These are phyloP conservation scores for Corvus cornix DNA, from an alignment of 2,113 vertebrate species.

Conservation along the genomic window DNA sequence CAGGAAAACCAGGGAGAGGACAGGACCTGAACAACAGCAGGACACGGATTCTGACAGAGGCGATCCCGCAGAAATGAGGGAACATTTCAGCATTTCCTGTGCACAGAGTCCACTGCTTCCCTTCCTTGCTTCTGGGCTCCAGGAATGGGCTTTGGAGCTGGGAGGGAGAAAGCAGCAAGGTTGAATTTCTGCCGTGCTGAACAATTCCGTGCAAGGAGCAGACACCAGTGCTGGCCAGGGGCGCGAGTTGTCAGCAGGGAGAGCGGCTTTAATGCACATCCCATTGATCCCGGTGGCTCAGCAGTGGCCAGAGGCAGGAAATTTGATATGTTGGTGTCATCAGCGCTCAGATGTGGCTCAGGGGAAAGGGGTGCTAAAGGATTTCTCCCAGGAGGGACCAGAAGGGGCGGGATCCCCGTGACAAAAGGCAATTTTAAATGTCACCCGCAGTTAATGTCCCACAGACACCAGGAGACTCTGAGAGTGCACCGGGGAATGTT, in stretches of 20 bases:
- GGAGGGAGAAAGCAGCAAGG: neutral
- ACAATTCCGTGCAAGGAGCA: neutral
- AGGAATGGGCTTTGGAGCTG: neutral
- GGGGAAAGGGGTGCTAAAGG: neutral
- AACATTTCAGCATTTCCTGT: neutral
- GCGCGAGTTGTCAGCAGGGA: neutral
- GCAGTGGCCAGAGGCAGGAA: neutral
- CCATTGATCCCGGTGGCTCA: neutral
- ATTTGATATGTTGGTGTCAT: neutral
- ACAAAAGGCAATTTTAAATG: neutral
- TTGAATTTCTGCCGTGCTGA: neutral
- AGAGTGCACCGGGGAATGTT: neutral
- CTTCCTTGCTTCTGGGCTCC: neutral
- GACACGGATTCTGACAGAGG: rapidly evolving
- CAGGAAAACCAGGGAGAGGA: neutral
- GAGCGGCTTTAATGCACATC: neutral
- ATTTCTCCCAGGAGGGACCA: neutral
- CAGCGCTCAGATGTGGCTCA: rapidly evolving
- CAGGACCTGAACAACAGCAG: neutral
- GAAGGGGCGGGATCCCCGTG: neutral
- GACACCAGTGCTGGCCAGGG: neutral
- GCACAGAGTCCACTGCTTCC: neutral
- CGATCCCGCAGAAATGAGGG: neutral
- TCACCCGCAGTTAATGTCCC: neutral
- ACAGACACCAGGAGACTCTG: rapidly evolving